Conservation (phyloP, 2,797 vertebrate genomes). For the Garrulus glandarius region DNA sequence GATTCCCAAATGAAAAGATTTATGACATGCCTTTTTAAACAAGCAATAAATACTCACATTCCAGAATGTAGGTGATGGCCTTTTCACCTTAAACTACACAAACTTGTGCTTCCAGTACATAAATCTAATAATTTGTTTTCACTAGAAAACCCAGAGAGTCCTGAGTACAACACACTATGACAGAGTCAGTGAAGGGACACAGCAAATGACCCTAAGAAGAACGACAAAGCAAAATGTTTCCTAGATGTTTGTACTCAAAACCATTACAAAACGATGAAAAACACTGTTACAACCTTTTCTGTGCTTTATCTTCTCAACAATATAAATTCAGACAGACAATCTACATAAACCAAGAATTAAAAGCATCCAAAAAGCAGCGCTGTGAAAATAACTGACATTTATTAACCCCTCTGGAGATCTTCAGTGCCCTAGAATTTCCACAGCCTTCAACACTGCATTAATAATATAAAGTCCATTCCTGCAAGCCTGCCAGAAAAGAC, state of each 20-base stretch:
- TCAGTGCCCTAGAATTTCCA: conserved; percentile 51
- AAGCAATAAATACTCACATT: not conserved
- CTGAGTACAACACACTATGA: not conserved
- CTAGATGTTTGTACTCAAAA: not conserved
- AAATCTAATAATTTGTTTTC: not conserved
- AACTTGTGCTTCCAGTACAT: not conserved
- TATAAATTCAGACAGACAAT: conserved; percentile 14
- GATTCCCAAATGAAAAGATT: not conserved
- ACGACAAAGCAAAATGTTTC: not conserved
- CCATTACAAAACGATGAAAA: conserved; percentile 12
- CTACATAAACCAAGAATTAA: conserved; percentile 32
- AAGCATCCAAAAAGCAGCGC: not conserved
- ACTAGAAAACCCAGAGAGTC: not conserved
- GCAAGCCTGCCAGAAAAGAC: conserved; percentile 62
- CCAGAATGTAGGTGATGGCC: not conserved
- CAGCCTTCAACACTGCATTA: conserved; percentile 60
- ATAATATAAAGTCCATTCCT: conserved; percentile 55
- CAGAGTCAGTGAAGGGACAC: not conserved
- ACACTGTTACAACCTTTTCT: not conserved
- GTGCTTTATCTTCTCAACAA: not conserved
- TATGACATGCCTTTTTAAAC: not conserved
- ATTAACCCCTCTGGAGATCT: conserved; percentile 52
- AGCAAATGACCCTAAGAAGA: not conserved
- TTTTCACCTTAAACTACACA: not conserved
- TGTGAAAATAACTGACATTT: conserved; percentile 36